Conservation (phyloP, 2,113 vertebrate species). For the Lycaon pictus region DNA sequence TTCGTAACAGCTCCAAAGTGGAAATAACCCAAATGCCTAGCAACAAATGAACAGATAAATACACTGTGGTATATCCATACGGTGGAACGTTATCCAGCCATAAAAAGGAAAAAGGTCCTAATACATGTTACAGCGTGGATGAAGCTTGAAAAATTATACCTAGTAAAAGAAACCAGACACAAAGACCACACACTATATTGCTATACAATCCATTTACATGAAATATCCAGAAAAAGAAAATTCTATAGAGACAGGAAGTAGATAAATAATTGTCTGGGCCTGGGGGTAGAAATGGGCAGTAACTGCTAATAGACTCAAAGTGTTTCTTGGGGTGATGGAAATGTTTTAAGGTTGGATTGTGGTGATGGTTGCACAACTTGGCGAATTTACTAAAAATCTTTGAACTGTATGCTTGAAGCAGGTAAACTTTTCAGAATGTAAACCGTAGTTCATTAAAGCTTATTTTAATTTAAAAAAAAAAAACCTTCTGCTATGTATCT, state of each 20-base stretch:
- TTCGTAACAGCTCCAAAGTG: background rate
- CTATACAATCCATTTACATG: background rate
- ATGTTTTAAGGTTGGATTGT: background rate
- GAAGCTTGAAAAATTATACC: background rate
- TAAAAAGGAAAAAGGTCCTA: background rate
- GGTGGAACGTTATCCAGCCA: background rate
- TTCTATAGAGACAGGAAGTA: background rate
- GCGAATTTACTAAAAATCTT: conserved; percentile 20
- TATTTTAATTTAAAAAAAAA: conserved; percentile 34
- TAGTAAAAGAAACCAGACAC: conserved; percentile 1
- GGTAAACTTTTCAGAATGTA: conserved; percentile 43
- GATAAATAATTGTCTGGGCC: background rate
- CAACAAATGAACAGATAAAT: background rate
- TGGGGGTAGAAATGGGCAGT: background rate
- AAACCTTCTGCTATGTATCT: conserved; percentile 14
- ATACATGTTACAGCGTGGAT: background rate
- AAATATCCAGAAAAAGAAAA: conserved; percentile 43
- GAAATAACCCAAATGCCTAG: background rate
- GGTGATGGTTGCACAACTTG: background rate
- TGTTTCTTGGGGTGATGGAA: background rate
- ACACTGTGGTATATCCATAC: background rate
- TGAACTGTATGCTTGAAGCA: conserved; percentile 40
- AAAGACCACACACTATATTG: background rate
- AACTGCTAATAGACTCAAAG: background rate
- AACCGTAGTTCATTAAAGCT: conserved; percentile 58